Evolutionary conservation across 2,888 invertebrate species (phyloP).

Genomic region (Drosophila neotestacea): DNA sequence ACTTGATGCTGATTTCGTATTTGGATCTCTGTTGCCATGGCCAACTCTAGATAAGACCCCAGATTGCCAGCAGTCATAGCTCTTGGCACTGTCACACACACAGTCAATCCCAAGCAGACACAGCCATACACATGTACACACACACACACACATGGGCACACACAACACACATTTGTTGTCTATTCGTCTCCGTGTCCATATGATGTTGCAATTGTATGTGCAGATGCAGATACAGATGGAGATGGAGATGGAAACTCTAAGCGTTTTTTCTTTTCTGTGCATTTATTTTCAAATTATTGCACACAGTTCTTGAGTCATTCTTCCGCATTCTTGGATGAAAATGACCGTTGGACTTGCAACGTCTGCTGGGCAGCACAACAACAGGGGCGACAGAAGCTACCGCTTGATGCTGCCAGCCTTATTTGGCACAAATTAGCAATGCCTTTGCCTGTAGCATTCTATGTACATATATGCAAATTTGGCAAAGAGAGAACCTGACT

Average conservation of each 20-base stretch:
- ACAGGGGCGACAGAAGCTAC: constrained; percentile 11
- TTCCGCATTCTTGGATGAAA: constrained; percentile 82
- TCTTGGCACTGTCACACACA: constrained; percentile 21
- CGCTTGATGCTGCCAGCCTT: constrained; percentile 53
- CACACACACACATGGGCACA: constrained; percentile 6
- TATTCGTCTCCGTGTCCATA: constrained; percentile 17
- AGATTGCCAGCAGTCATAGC: constrained; percentile 23
- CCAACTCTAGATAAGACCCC: constrained; percentile 23
- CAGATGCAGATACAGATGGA: constrained; percentile 37
- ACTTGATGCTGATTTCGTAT: constrained; percentile 6
- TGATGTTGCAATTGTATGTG: constrained; percentile 46
- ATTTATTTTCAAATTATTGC: constrained; percentile 83
- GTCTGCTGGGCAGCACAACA: constrained; percentile 8
- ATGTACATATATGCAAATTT: constrained; percentile 50
- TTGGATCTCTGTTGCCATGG: constrained; percentile 17
- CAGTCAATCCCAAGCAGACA: no score
- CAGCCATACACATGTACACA: constrained; percentile 7
- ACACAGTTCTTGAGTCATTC: constrained; percentile 80
- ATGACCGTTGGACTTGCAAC: constrained; percentile 74
- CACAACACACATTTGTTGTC: constrained; percentile 33
- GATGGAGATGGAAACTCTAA: constrained; percentile 66
- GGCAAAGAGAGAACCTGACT: constrained; percentile 5
- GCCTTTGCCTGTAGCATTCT: constrained; percentile 52
- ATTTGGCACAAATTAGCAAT: constrained; percentile 74
- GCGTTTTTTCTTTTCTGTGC: constrained; percentile 72